Percentiles rank a stretch among this genome's conserved stretches.
phyloP scores from a whole-genome alignment of 2,888 invertebrate species.

The Dryomyza anilis region DNA sequence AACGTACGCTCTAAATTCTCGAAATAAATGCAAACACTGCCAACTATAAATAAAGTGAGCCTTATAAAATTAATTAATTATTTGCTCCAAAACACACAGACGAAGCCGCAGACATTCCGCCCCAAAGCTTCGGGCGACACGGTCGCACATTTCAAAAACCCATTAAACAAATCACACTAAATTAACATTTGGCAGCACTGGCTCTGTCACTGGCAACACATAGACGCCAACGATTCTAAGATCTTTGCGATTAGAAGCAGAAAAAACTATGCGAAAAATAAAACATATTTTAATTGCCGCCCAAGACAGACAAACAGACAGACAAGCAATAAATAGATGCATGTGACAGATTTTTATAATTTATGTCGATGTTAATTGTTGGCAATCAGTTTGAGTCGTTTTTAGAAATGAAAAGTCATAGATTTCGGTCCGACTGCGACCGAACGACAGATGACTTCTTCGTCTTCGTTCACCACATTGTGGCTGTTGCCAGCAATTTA shows the following conservation, averaged over 20 bases:
- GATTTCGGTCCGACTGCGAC: conserved; percentile 1
- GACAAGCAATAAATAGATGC: conserved; percentile 9
- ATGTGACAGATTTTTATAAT: conserved; percentile 16
- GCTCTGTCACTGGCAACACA: neutral
- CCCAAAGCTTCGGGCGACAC: neutral
- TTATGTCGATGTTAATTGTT: conserved; percentile 19
- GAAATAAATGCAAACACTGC: neutral
- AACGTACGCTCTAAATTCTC: no score
- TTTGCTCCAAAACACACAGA: conserved; percentile 43
- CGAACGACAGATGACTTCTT: neutral
- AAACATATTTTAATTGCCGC: conserved; percentile 1
- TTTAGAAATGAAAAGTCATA: neutral
- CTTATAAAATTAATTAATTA: conserved; percentile 42
- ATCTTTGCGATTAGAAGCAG: neutral
- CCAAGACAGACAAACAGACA: no score
- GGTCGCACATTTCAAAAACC: conserved; percentile 5
- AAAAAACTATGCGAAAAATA: neutral
- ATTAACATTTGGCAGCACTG: conserved; percentile 12
- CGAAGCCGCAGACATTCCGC: conserved; percentile 18
- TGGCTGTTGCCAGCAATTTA: conserved; percentile 32
- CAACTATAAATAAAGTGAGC: neutral
- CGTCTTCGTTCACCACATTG: conserved; percentile 15
- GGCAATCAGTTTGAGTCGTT: conserved; percentile 11
- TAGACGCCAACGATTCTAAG: neutral
- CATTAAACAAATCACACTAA: conserved; percentile 22